Evolutionary conservation across 1,140 invertebrate species (phyloP).

Genomic region (Hypsibius dujardini): DNA sequence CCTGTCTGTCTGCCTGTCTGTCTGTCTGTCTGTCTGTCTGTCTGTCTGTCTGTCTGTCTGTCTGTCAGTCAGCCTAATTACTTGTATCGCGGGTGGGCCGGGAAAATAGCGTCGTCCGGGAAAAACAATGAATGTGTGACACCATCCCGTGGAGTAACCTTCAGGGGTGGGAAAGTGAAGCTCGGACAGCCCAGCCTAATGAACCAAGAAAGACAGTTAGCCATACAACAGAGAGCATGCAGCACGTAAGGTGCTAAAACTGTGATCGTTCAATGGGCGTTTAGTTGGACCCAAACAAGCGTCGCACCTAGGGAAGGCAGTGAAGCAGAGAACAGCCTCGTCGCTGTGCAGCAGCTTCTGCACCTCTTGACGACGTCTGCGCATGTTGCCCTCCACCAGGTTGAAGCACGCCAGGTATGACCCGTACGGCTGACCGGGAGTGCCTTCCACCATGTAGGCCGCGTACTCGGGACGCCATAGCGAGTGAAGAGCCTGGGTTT

Average conservation of each 20-base stretch:
- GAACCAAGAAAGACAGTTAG: too few relatives aligned
- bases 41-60: too few relatives aligned
- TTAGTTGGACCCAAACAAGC: not conserved
- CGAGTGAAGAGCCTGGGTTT: slow-evolving; percentile 47
- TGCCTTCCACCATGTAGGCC: slow-evolving; percentile 98
- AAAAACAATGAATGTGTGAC: slow-evolving; percentile 76
- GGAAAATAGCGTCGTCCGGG: slow-evolving; percentile 80
- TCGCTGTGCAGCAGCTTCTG: slow-evolving; percentile 51
- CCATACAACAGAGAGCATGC: too few relatives aligned
- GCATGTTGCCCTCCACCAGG: slow-evolving; percentile 94
- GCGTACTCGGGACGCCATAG: slow-evolving; percentile 95
- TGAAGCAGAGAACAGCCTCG: slow-evolving; percentile 72
- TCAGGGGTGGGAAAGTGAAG: slow-evolving; percentile 63
- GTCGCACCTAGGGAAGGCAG: slow-evolving; percentile 69
- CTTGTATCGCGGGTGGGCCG: slow-evolving; percentile 76
- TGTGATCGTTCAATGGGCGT: too few relatives aligned
- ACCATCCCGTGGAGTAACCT: slow-evolving; percentile 51
- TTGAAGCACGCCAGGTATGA: slow-evolving; percentile 71
- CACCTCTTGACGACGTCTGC: slow-evolving; percentile 55
- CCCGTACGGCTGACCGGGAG: slow-evolving; percentile 68
- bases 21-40: too few relatives aligned
- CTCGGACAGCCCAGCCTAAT: slow-evolving; percentile 68
- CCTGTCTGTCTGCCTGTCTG: too few relatives aligned
- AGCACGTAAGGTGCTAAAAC: too few relatives aligned
- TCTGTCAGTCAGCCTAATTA: slow-evolving; percentile 24